Conservation (phyloP, 2,888 invertebrate genomes). For the Oscheius sp. region DNA sequence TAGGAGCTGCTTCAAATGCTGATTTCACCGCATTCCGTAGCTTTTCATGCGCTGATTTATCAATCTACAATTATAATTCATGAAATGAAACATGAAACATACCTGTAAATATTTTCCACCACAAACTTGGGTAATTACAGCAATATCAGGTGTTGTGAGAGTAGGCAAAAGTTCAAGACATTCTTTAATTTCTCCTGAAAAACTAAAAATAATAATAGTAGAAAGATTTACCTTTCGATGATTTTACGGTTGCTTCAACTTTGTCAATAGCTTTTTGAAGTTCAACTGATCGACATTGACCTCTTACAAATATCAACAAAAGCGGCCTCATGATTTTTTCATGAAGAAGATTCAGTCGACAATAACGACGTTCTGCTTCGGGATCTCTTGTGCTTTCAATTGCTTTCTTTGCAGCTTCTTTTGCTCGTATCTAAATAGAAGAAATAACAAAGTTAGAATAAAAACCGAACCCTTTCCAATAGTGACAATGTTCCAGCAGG, state of each 20-base stretch:
- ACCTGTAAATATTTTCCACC: slow-evolving; percentile 29
- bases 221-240: no score
- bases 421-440: slow-evolving; percentile 44
- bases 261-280: slow-evolving; percentile 22
- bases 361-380: slow-evolving; percentile 26
- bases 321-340: slow-evolving; percentile 18
- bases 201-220: not conserved
- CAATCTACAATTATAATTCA: not conserved
- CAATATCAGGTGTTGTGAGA: not conserved
- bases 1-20: not conserved
- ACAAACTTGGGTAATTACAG: slow-evolving; percentile 1
- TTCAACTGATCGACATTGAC: slow-evolving; percentile 22
- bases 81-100: not conserved
- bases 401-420: slow-evolving; percentile 35
- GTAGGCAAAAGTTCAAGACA: slow-evolving; percentile 26
- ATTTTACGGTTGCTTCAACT: slow-evolving; percentile 9
- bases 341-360: slow-evolving; percentile 9
- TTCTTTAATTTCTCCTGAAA: slow-evolving; percentile 24
- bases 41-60: not conserved
- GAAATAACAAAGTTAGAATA: not conserved
- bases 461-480: slow-evolving; percentile 35
- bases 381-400: slow-evolving; percentile 36
- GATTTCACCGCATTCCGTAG: not conserved
- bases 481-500: slow-evolving; percentile 29
- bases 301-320: not conserved